Evolutionary conservation across 2,888 invertebrate genomes (phyloP).

Genomic region (Chironomus tentans): DNA sequence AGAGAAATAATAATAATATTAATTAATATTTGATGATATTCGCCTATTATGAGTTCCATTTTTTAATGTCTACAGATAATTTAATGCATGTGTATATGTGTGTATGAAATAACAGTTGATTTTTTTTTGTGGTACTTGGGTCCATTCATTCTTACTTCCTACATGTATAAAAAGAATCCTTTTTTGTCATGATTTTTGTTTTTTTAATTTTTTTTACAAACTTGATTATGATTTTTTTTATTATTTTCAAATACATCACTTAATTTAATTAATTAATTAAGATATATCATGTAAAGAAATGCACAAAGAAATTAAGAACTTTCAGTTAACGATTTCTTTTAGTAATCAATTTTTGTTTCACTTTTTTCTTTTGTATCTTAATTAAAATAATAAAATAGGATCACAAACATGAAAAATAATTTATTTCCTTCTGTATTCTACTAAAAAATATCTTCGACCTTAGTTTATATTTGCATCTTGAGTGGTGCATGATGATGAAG

Average conservation of each 20-base stretch:
- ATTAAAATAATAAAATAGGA: background rate
- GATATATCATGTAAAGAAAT: background rate
- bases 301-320: background rate
- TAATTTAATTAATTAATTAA: background rate
- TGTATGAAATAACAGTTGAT: background rate
- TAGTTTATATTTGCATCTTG: too few species aligned
- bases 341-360: background rate
- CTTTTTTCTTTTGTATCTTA: too few species aligned
- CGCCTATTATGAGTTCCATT: background rate
- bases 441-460: too few species aligned
- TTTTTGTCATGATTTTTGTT: background rate
- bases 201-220: background rate
- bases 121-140: background rate
- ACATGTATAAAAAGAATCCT: background rate
- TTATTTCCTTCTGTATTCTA: too few species aligned
- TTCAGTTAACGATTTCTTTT: background rate
- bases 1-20: background rate
- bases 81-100: background rate
- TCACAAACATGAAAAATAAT: background rate
- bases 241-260: background rate
- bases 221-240: background rate
- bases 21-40: background rate
- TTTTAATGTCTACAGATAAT: background rate
- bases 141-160: background rate
- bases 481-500: too few species aligned